Evolutionary conservation across 2,113 vertebrate species (phyloP).

Genomic region (Coturnix japonica): DNA sequence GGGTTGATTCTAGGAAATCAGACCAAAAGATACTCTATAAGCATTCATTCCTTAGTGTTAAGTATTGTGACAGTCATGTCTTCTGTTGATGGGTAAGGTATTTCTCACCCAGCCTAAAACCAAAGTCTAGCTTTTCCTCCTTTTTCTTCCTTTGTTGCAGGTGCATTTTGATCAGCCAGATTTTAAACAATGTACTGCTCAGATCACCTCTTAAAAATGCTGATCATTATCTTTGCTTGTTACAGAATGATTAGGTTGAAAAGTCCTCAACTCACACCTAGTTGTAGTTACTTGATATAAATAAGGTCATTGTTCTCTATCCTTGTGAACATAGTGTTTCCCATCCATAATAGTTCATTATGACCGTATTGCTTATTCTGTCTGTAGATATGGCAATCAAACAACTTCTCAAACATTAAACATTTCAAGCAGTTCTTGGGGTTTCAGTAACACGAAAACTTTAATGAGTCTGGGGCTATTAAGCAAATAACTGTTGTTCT

Average conservation of each 20-base stretch:
- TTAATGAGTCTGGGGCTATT: neutral
- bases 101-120: neutral
- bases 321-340: neutral
- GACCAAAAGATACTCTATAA: neutral
- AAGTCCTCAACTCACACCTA: neutral
- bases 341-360: neutral
- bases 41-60: neutral
- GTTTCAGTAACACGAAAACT: neutral
- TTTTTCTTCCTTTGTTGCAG: fast-evolving
- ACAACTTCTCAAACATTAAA: neutral
- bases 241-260: neutral
- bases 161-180: neutral
- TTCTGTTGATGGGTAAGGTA: neutral
- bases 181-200: neutral
- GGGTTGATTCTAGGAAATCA: neutral
- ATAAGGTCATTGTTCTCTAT: neutral
- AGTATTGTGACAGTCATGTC: fast-evolving
- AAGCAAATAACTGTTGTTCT: neutral
- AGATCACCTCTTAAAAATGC: neutral
- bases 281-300: neutral
- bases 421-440: neutral
- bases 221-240: neutral
- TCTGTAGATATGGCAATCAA: neutral
- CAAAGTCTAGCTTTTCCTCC: neutral
- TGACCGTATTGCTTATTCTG: neutral